Evolutionary conservation across 2,797 vertebrate genomes (phyloP), one percentile per base, ranked within the genome.

Genomic region (Atherinosoma microstoma): DNA sequence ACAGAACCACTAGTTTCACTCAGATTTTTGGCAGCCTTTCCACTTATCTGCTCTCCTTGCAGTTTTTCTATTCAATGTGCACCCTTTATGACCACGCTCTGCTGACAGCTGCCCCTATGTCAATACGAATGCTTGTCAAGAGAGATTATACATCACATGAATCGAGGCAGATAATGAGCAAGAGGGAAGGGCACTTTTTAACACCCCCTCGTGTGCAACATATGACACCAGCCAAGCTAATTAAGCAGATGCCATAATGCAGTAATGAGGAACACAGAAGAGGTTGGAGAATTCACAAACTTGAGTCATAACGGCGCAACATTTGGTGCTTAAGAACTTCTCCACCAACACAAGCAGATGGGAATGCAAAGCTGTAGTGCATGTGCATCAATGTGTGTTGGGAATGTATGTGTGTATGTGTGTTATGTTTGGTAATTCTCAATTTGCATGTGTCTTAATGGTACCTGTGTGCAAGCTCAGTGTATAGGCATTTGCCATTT

Each of bases 231-330:
- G 93, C 89, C 91, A 91, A 91, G 92, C 92, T 94, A 93, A 94
- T 94, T 94, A 93, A 90, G 92, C 93, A 93, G 93, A 93, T 93
- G 92, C 92, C 90, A 91, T 92, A 90, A 93, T 92, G 91, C 92
- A 86, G 89, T 93, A 92, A 93, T 93, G 90, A 92, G 89, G 81
- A 93, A 89, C 92, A 91, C 88, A 89, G 89, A 84, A 89, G 90
- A 91, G 93, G 89, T 79, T 88, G 86, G 89, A 93, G 89, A 88
- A 91, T 92, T 89, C 89, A 78, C 80, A 91, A 93, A 93, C 91
- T 93, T 92, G 90, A 93, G 89, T 92, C 92, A 90, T 90, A 92
- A 91, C 88, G 69, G 85, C 70, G 59, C 87, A 92, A 90, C 93
- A 91, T 93, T 93, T 90, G 91, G 90, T 91, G 89, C 91, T 91